A percentile compares a stretch with the other conserved stretches of the same genome.
These are phyloP conservation scores for Heterodera carotae DNA, from an alignment of 1,140 invertebrate genomes.

Conservation along the genomic window DNA sequence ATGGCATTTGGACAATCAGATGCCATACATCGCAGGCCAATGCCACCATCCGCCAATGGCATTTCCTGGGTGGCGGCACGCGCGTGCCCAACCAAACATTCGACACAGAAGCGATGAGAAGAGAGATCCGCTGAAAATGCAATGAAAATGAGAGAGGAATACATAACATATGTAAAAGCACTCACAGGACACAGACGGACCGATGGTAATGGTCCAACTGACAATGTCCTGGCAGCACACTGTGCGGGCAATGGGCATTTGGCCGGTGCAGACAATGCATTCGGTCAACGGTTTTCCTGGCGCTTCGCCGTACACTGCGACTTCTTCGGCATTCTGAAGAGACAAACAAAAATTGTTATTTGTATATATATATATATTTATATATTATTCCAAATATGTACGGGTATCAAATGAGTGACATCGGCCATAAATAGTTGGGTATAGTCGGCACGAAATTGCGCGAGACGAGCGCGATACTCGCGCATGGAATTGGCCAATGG, in stretches of 20 bases:
- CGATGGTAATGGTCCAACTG: neutral
- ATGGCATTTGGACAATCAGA: constrained; percentile 39
- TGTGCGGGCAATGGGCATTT: constrained; percentile 13
- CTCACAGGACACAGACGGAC: neutral
- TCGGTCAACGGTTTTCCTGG: constrained; percentile 8
- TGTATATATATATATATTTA: no score
- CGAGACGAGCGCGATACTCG: constrained; percentile 11
- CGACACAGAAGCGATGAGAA: constrained; percentile 38
- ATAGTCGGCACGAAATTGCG: constrained; percentile 28
- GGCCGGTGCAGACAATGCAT: constrained; percentile 25
- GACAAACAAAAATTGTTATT: no score
- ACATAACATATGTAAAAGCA: neutral
- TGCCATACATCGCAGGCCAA: constrained; percentile 44
- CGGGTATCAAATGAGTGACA: neutral
- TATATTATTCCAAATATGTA: neutral
- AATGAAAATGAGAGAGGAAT: neutral
- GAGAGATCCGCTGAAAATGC: neutral
- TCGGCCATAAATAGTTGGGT: constrained; percentile 17
- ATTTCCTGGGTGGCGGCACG: constrained; percentile 42
- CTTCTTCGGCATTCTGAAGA: neutral
- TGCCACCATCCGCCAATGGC: constrained; percentile 42
- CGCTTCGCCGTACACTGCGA: neutral
- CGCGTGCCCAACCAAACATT: constrained; percentile 36
- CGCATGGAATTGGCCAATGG: constrained; percentile 25
- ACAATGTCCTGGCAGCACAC: constrained; percentile 7